A percentile compares a stretch with the other conserved stretches of the same genome.
Evolutionary conservation across 2,888 invertebrate species (phyloP).

Genomic region (Cordilura impudica): DNA sequence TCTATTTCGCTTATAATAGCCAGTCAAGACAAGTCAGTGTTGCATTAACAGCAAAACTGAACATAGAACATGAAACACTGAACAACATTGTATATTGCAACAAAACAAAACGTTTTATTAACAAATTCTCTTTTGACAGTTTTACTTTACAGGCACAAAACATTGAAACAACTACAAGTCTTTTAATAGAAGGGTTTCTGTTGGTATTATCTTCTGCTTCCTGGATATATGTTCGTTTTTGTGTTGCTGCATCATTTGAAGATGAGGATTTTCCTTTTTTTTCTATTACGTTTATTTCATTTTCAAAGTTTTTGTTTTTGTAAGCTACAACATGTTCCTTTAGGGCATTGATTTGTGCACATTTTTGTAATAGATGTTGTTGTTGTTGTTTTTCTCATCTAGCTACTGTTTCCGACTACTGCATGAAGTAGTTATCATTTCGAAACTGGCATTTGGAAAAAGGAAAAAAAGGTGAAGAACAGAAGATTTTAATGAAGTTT

Average conservation of each 20-base stretch:
- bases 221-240: not conserved
- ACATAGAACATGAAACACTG: slow-evolving; percentile 3
- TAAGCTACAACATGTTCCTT: slow-evolving; percentile 52
- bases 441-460: not conserved
- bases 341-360: slow-evolving; percentile 58
- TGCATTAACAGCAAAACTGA: slow-evolving; percentile 19
- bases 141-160: slow-evolving; percentile 32
- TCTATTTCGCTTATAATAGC: slow-evolving; percentile 22
- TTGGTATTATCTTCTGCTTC: slow-evolving; percentile 20
- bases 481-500: not conserved
- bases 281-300: not conserved
- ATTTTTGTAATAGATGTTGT: slow-evolving; percentile 38
- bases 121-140: slow-evolving; percentile 62
- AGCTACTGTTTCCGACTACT: slow-evolving; percentile 36
- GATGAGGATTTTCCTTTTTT: slow-evolving; percentile 28
- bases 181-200: slow-evolving; percentile 39
- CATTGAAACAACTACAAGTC: slow-evolving; percentile 34
- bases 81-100: slow-evolving; percentile 46
- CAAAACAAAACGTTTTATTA: slow-evolving; percentile 61
- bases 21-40: not conserved
- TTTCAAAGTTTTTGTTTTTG: slow-evolving; percentile 3
- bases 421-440: not conserved
- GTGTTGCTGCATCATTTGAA: slow-evolving; percentile 42
- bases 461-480: not conserved
- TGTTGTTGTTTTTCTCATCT: slow-evolving; percentile 9